Conservation (phyloP, 1,140 invertebrate genomes). For the Drosophila kanapiae region DNA sequence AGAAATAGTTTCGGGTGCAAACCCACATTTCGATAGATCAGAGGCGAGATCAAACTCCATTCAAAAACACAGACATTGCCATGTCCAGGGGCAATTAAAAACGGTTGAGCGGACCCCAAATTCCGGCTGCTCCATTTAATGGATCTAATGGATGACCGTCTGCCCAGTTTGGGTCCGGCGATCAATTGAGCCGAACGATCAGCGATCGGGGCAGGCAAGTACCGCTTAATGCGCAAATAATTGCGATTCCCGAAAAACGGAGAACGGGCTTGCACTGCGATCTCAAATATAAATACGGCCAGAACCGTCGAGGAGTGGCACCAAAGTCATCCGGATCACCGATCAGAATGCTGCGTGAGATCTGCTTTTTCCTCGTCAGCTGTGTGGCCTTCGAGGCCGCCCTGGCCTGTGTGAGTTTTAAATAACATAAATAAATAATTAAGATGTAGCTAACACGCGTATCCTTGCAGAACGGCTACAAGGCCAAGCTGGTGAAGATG, state of each 20-base stretch:
- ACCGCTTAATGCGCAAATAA: constrained; percentile 77
- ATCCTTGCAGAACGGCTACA: constrained; percentile 74
- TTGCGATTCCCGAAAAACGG: constrained; percentile 40
- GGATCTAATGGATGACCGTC: constrained; percentile 43
- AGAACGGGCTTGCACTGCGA: constrained; percentile 22
- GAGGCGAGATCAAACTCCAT: constrained; percentile 30
- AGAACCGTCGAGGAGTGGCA: neutral
- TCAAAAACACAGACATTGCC: constrained; percentile 21
- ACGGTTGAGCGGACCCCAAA: constrained; percentile 3
- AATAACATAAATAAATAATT: neutral
- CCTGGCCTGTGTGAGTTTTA: constrained; percentile 73
- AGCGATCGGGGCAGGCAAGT: constrained; percentile 56
- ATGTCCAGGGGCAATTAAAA: constrained; percentile 54
- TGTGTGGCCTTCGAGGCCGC: constrained; percentile 54
- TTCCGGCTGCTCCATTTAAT: constrained; percentile 28
- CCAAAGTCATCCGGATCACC: constrained; percentile 14
- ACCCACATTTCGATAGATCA: constrained; percentile 17
- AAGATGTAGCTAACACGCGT: neutral
- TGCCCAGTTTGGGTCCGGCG: constrained; percentile 35
- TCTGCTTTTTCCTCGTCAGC: constrained; percentile 47
- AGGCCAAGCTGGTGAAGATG: constrained; percentile 76
- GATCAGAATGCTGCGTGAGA: constrained; percentile 51
- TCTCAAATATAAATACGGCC: constrained; percentile 58
- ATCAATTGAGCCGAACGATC: constrained; percentile 84
- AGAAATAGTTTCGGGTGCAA: constrained; percentile 30